A percentile compares a stretch with the other conserved stretches of the same genome.
Conservation (phyloP, 2,888 invertebrate genomes). For the Drosophila incognita region DNA sequence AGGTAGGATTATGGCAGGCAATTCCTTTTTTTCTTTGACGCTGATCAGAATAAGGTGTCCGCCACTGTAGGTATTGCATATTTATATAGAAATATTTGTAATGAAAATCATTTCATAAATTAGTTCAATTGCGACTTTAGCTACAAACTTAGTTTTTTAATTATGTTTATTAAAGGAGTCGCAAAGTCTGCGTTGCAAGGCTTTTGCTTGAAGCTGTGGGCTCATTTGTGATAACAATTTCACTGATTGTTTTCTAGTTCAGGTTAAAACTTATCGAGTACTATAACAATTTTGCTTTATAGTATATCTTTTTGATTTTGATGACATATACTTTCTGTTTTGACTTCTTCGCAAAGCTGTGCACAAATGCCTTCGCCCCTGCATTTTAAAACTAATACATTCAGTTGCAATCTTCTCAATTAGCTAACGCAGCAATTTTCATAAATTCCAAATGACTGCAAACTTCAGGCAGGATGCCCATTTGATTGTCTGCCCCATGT, state of each 20-base stretch:
- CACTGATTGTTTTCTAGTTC: not conserved
- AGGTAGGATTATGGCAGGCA: no score
- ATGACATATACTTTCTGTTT: not conserved
- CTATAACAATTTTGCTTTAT: not conserved
- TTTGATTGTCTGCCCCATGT: slow-evolving; percentile 26
- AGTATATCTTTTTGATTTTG: not conserved
- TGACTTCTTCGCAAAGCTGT: not conserved
- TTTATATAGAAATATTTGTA: not conserved
- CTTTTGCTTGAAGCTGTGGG: not conserved
- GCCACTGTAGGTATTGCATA: not conserved
- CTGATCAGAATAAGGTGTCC: no score
- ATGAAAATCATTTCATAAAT: not conserved
- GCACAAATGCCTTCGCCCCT: not conserved
- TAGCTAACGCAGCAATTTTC: slow-evolving; percentile 49
- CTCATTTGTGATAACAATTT: not conserved
- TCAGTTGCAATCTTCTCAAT: slow-evolving; percentile 29
- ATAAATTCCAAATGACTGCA: slow-evolving; percentile 54
- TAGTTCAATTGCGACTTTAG: not conserved
- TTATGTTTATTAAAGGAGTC: not conserved
- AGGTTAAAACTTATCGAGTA: not conserved
- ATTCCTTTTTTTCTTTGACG: no score
- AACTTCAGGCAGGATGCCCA: slow-evolving; percentile 33
- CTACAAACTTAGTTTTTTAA: not conserved
- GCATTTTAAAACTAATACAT: slow-evolving; percentile 22
- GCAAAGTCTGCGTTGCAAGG: not conserved